phyloP scores from a whole-genome alignment of 2,888 invertebrate species.

The Cylindroiulus punctatus region DNA sequence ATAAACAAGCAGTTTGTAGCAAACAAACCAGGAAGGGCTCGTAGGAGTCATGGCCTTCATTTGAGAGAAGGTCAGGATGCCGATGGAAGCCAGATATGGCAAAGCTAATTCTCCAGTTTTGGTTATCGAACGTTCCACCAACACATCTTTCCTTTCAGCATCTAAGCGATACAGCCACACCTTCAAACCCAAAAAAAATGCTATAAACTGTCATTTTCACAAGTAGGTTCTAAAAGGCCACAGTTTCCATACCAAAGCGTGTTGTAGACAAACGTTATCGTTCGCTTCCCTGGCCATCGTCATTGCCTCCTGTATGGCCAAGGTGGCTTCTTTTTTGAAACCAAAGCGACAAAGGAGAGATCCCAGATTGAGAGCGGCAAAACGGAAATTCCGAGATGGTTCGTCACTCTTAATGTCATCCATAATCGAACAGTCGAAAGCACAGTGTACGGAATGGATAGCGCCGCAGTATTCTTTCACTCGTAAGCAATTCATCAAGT shows the following conservation, averaged over 20 bases:
- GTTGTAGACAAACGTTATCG: constrained; percentile 85
- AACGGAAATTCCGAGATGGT: constrained; percentile 76
- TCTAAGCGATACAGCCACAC: constrained; percentile 75
- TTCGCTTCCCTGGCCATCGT: constrained; percentile 87
- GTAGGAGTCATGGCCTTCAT: constrained; percentile 73
- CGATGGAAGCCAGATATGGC: constrained; percentile 78
- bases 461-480: constrained; percentile 88
- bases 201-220: background rate
- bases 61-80: constrained; percentile 80
- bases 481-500: constrained; percentile 87
- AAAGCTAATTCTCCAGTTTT: constrained; percentile 77
- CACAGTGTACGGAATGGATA: constrained; percentile 81
- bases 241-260: constrained; percentile 73
- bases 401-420: constrained; percentile 64
- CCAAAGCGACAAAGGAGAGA: constrained; percentile 87
- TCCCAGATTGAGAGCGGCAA: constrained; percentile 90
- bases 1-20: background rate
- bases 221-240: background rate
- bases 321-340: constrained; percentile 78
- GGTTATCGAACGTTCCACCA: constrained; percentile 76
- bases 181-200: constrained; percentile 60
- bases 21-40: constrained; percentile 67
- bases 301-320: constrained; percentile 86
- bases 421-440: constrained; percentile 73
- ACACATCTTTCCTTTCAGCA: constrained; percentile 62